A percentile compares a stretch with the other conserved stretches of the same genome.
Conservation (phyloP, 2,888 invertebrate species). For the Mesopsocus fuscifrons region DNA sequence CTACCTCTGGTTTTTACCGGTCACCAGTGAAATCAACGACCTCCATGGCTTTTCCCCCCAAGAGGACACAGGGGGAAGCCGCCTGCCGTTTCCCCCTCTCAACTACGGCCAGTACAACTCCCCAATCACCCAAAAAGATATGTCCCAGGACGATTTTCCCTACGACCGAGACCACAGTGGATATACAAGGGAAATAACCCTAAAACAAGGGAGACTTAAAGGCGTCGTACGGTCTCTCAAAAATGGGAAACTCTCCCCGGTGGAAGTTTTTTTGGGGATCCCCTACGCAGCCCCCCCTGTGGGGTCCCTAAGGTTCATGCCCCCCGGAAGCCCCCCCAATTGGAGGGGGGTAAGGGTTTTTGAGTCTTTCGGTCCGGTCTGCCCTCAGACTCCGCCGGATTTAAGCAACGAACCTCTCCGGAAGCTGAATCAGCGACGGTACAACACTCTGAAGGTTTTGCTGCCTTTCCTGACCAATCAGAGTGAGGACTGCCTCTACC, state of each 20-base stretch:
- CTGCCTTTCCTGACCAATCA: conserved; percentile 28
- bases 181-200: background rate
- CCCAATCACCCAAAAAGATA: conserved; percentile 9
- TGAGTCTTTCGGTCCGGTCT: conserved; percentile 67
- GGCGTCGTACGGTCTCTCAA: conserved; percentile 12
- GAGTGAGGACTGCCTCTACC: conserved; percentile 37
- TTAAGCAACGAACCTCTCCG: conserved; percentile 51
- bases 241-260: conserved; percentile 14
- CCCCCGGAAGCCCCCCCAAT: conserved; percentile 63
- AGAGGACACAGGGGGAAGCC: background rate
- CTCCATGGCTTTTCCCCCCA: conserved; percentile 7
- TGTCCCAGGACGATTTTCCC: conserved; percentile 6
- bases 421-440: conserved; percentile 17
- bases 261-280: conserved; percentile 29
- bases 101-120: conserved; percentile 8
- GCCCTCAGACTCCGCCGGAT: conserved; percentile 76
- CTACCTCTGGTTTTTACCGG: background rate
- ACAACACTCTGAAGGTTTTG: conserved; percentile 25
- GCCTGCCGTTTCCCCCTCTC: conserved; percentile 5
- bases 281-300: conserved; percentile 68
- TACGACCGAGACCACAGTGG: background rate
- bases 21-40: background rate
- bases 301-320: conserved; percentile 60
- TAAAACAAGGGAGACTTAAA: conserved; percentile 14
- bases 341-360: conserved; percentile 36